Conservation (phyloP, 2,797 vertebrate species). For the Acipenser ruthenus region DNA sequence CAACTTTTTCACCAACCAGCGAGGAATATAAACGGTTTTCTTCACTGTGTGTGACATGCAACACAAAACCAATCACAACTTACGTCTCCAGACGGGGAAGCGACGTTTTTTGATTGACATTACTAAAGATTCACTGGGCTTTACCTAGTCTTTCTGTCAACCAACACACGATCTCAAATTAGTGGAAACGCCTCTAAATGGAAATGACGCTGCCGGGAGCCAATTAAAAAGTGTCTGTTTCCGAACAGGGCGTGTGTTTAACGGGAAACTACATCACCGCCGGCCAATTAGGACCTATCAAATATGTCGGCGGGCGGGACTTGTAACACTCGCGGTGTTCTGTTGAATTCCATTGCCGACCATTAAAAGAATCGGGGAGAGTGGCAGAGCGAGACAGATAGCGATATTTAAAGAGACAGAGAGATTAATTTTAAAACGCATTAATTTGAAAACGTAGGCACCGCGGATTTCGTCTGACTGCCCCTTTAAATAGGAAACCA, state of each 20-base stretch:
- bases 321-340: conserved; percentile 50
- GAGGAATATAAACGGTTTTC: not conserved
- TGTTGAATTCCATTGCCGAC: conserved; percentile 61
- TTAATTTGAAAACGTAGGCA: conserved; percentile 30
- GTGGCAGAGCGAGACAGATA: conserved; percentile 43
- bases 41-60: not conserved
- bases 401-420: conserved; percentile 36
- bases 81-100: not conserved
- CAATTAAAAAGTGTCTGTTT: conserved; percentile 23
- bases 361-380: conserved; percentile 56
- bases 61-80: not conserved
- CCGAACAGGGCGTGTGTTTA: conserved; percentile 13
- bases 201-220: conserved; percentile 12
- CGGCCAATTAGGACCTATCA: conserved; percentile 44
- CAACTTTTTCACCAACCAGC: not conserved
- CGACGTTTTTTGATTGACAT: conserved; percentile 3
- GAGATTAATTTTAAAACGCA: conserved; percentile 33
- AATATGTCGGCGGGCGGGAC: conserved; percentile 45
- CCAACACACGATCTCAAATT: conserved; percentile 9
- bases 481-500: conserved; percentile 60
- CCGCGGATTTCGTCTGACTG: conserved; percentile 49
- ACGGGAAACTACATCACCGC: conserved; percentile 6
- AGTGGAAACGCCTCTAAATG: conserved; percentile 3
- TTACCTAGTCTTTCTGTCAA: conserved; percentile 1
- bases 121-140: conserved; percentile 5